Conservation (phyloP, 2,888 invertebrate species). For the Agrotis exclamationis region DNA sequence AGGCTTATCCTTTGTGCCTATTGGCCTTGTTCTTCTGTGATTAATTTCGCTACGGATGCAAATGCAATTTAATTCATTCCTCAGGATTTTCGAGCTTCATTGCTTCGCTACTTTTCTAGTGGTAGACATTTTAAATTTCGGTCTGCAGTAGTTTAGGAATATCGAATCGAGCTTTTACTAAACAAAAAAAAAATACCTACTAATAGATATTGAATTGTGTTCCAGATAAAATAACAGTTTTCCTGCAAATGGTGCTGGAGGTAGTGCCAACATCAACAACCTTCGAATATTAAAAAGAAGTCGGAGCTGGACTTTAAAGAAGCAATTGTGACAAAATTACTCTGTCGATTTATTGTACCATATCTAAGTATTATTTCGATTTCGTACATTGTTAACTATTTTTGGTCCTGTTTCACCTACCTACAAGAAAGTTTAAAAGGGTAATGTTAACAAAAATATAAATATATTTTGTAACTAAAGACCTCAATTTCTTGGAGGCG, state of each 20-base stretch:
- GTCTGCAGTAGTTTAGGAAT: too few species aligned
- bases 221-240: slow-evolving; percentile 97
- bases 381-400: slow-evolving; percentile 70
- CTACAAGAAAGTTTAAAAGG: slow-evolving; percentile 59
- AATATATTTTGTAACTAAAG: slow-evolving; percentile 47
- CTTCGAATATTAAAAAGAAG: slow-evolving; percentile 90
- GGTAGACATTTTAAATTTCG: too few species aligned
- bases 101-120: too few species aligned
- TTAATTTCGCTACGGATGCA: too few species aligned
- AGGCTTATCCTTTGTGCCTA: too few species aligned
- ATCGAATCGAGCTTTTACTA: too few species aligned
- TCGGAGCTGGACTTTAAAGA: slow-evolving; percentile 87
- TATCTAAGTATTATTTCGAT: slow-evolving; percentile 71
- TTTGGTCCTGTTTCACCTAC: slow-evolving; percentile 64
- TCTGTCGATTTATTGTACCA: slow-evolving; percentile 69
- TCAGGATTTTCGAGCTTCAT: too few species aligned
- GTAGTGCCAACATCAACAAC: slow-evolving; percentile 97
- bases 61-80: too few species aligned
- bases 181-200: too few species aligned
- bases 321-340: slow-evolving; percentile 72
- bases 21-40: too few species aligned
- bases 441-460: slow-evolving; percentile 43
- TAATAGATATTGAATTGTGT: slow-evolving; percentile 34
- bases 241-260: slow-evolving; percentile 97
- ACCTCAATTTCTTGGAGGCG: slow-evolving; percentile 47